Base-by-base conservation (phyloP, 2,113 vertebrate species). In the Alethe castanea region DNA sequence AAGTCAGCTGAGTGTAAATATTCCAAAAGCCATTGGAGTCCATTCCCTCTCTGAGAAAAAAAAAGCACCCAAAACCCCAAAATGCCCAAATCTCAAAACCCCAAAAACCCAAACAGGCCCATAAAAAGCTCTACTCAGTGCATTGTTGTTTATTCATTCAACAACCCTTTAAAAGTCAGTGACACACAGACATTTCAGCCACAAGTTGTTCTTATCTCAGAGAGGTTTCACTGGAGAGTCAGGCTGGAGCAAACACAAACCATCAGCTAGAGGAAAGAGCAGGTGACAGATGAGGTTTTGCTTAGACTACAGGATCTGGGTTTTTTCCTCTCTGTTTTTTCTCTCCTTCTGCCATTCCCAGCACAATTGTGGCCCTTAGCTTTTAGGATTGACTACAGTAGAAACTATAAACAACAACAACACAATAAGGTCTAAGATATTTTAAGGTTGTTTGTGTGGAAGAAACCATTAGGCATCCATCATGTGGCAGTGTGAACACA, bases 361-460 rank as follows among this genome's bases (percentile, higher is more conserved):
- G 61, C 61, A 79, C 86, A 84, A 20, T 0, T 60, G 35, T 70
- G 24, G 64, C 88, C 73, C 56, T 29, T 2, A 6, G 84, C 78
- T 77, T 72, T 69, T 3, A 36, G 74, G 40, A 54, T 53, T 65
- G 79, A 50, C 53, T 47, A 19, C 50, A 81, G 62, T 12, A 89
- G 45, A 79, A 90, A 53, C 38, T 59, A 17, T 65, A 85, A 92
- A 84, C 57, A 65, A 44, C 65, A 87, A 8, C 59, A 85, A 69
- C 65, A 91, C 91, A 95, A 69, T 76, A 62, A 92, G 40, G 84
- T n/a, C 62, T 50, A 40, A 77, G 65, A 91, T 92, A 89, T 85
- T 94, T 94, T 82, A 91, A 85, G 66, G 71, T 13, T 92, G 48
- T 52, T 13, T 95, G 86, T 93, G 79, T 92, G 92, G 67, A 92